phyloP scores from a whole-genome alignment of 2,113 vertebrate species.

The Callipepla californica region DNA sequence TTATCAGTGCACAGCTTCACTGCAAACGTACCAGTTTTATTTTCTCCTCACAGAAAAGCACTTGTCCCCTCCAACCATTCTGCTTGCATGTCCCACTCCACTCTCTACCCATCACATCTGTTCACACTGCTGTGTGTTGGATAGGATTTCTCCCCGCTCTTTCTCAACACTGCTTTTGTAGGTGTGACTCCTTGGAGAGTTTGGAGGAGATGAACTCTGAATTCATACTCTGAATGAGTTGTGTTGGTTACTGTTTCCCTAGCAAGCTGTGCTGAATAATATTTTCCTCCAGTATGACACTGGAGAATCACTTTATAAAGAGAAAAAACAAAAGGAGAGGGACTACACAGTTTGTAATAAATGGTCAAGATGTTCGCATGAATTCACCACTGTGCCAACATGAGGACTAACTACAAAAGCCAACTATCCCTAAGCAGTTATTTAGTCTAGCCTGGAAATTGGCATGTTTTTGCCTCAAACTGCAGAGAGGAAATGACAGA shows the following conservation, averaged over 20 bases:
- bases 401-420: neutral
- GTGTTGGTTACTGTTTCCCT: neutral
- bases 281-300: neutral
- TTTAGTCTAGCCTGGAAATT: neutral
- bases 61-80: neutral
- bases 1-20: neutral
- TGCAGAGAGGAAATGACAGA: neutral
- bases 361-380: neutral
- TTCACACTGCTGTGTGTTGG: neutral
- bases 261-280: neutral
- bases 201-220: neutral
- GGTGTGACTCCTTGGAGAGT: neutral
- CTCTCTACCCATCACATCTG: neutral
- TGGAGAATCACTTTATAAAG: neutral
- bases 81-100: neutral
- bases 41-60: neutral
- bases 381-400: rapidly evolving
- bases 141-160: neutral
- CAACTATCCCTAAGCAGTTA: neutral
- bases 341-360: neutral
- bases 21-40: neutral
- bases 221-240: neutral
- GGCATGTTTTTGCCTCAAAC: neutral
- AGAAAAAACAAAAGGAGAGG: neutral
- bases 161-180: neutral